Base-by-base conservation (phyloP, 2,113 vertebrate species). In the Percopsis transmontana region DNA sequence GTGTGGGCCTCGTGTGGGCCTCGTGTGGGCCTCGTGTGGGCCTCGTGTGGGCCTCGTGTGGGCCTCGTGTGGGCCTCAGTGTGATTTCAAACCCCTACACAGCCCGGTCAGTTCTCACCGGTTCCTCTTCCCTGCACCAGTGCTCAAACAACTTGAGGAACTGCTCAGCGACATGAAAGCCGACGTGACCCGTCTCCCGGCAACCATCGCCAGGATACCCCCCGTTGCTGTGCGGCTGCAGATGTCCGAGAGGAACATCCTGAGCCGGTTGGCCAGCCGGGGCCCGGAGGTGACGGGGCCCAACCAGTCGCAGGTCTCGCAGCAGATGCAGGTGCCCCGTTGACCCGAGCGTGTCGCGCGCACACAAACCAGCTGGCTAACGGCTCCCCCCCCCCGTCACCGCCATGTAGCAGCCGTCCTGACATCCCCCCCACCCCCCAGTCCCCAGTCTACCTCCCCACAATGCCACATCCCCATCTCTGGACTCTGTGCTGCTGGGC, bases 131-230 rank as follows among this genome's bases (percentile, higher is more conserved):
- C 61, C 84, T 44, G 60, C 68, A 86, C 48, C 87, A 99, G 97
- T 99, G 81, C 93, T 99, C 80, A 99, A 99, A 92, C 97, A 99
- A 87, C 88, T 99, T n/a, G 97, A 99, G 88, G 97, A 99, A 84
- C 90, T 99, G 55, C 83, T 99, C 77, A 98, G 97, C 59, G 97
- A 99, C 89, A 99, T 99, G 97, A 99, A 99, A 87, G 97, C 97
- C 0, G 97, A 99, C 56, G 97, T 99, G 76, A 98, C 97, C 0
- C 94, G 97, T 33, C 90, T 99, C 76, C 97, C 97, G 0, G 96
- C 97, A 15, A 98, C 97, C 41, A 98, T 99, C 15, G 96, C 97
- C 79, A 94, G 97, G 60, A 98, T 99, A 73, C 97, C 97, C 0
- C 97, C 97, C 0, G 97, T 99, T 48, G 97, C 97, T 0, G 97